Evolutionary conservation across 2,888 invertebrate species (phyloP), one percentile per base, ranked within the genome.

Genomic region (Rutpela maculata): DNA sequence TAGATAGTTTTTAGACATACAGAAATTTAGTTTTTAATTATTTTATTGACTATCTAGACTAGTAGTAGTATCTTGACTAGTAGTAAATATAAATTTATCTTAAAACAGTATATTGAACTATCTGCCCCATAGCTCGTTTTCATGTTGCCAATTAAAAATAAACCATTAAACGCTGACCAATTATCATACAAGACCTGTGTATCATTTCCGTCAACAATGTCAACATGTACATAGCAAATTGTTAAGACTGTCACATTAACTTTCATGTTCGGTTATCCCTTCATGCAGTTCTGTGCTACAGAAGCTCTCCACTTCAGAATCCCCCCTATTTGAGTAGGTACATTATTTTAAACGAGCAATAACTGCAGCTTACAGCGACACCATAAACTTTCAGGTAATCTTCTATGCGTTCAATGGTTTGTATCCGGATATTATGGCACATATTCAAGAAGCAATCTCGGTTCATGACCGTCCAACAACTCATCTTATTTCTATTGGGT

Each of bases 361-460:
- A 69, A 59, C 35, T 17, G 31, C 56, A 69, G 9, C 57, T 50
- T 38, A 26, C 11, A 62, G 59, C 19, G 56, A 31, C 26, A 17
- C 26, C 59, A 38, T 65, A 65, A 59, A 57, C 31, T 69, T 22
- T 9, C 12, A 17, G 57, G 57, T 69, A 31, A 59, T 59, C 57
- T 31, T 31, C 57, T 26, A 17, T 35, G 57, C 35, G 26, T 56
- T 35, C 69, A 18, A 35, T 38, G 69, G 69, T 35, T 57, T 59
- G 69, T 35, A 31, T 35, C 76, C 77, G 76, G 75, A 79, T 79
- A 79, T 77, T 77, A 71, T 65, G 73, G 73, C 75, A 77, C 77
- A 77, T 76, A 81, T 82, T 84, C 81, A 78, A 83, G 78, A 81
- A 78, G 79, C 82, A 84, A 84, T 84, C 83, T 80, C 77, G 78